Base-by-base conservation (phyloP, 2,888 invertebrate species). In the Leuctra nigra region DNA sequence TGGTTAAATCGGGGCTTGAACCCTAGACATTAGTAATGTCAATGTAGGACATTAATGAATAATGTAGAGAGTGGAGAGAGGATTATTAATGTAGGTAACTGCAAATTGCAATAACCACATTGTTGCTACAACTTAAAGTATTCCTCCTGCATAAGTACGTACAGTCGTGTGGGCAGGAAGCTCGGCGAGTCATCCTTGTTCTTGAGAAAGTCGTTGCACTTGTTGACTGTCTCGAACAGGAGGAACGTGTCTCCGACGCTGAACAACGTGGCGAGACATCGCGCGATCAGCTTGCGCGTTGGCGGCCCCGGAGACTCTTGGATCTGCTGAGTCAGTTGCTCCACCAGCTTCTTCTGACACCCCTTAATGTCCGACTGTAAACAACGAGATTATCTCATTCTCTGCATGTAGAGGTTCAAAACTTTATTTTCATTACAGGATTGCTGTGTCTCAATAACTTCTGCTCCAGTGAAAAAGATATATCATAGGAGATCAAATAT, bases 151-250 rank as follows among this genome's bases (percentile, higher is more conserved):
- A 29, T 13, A 14, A 48, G 14, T 23, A 72, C 88, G 88, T 77
- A 97, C 96, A 99, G 75, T 77, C 91, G 87, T 2, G 94, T 93
- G 7, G 95, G 91, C 63, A 97, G 77, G 72, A 92, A 95, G 65
- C 92, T 93, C 0, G 95, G 95, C 1, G 97, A 96, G 71, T 99
- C 98, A 78, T 99, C 98, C 71, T 95, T 96, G 66, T 91, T 92
- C 73, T 91, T 92, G 57, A 98, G 80, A 64, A 96, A 90, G 68
- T 99, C 98, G 76, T 98, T 99, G 76, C 98, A 98, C 66, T 91
- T 90, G 73, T 98, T 98, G 55, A 99, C 94, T 2, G 96, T 95
- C 66, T 96, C 95, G 72, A 98, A 98, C 41, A 99, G 81, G 58
- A 93, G 78, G 72, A 96, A 96, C 35, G 98, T 95, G 71, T 99